These are phyloP conservation scores for Nomada ruficornis DNA, from an alignment of 2,888 invertebrate species.

Conservation along the genomic window DNA sequence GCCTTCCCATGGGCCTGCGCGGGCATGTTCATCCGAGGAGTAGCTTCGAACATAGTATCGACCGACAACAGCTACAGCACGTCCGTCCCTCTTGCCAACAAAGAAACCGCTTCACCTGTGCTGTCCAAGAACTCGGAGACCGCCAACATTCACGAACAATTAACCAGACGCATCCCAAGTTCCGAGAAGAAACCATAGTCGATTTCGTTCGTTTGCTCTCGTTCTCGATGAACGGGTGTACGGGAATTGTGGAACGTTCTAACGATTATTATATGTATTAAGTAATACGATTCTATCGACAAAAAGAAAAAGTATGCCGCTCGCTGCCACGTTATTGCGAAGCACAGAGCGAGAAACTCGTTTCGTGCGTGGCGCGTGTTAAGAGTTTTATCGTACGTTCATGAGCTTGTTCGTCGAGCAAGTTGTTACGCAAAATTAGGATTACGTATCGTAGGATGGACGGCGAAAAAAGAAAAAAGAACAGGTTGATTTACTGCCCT, in stretches of 20 bases:
- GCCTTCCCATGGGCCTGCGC: conserved; percentile 90
- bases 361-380: conserved; percentile 4
- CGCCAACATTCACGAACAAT: conserved; percentile 78
- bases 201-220: background rate
- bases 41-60: conserved; percentile 87
- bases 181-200: conserved; percentile 82
- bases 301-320: background rate
- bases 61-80: conserved; percentile 84
- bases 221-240: background rate
- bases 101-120: conserved; percentile 47
- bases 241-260: conserved; percentile 1
- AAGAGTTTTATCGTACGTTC: conserved; percentile 4
- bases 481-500: conserved; percentile 1
- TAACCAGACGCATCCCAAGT: conserved; percentile 80
- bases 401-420: background rate
- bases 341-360: background rate
- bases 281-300: background rate
- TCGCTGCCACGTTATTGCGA: conserved; percentile 1
- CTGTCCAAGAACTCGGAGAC: conserved; percentile 76
- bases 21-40: conserved; percentile 87
- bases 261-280: background rate
- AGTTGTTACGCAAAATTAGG: conserved; percentile 30
- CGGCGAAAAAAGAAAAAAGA: background rate
- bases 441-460: conserved; percentile 1
- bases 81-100: background rate